Evolutionary conservation across 2,113 vertebrate genomes (phyloP).

Genomic region (Myiozetetes cayanensis): DNA sequence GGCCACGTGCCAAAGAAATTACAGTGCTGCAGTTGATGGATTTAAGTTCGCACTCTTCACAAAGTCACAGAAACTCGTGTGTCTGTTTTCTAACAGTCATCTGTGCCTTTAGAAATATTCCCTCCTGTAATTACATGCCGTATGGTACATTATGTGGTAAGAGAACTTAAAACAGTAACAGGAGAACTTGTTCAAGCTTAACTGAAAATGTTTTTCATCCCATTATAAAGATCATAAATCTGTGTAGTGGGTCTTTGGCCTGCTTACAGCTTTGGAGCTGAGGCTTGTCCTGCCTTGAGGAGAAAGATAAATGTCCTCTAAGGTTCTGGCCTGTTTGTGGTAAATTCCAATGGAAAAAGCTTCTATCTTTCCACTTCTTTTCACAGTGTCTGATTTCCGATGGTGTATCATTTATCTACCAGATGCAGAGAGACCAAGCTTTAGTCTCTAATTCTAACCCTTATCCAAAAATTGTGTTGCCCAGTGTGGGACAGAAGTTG

Average conservation of each 20-base stretch:
- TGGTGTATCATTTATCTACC: neutral
- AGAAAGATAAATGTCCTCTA: neutral
- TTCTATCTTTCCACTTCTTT: neutral
- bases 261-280: neutral
- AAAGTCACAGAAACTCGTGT: neutral
- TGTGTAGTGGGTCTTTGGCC: neutral
- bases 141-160: neutral
- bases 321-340: neutral
- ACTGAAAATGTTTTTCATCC: neutral
- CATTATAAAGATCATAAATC: neutral
- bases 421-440: neutral
- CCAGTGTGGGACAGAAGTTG: neutral
- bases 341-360: neutral
- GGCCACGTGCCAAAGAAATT: neutral
- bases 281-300: neutral
- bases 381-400: neutral
- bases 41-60: neutral
- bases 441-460: neutral
- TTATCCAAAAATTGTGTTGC: neutral
- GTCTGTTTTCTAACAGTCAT: neutral
- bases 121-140: neutral
- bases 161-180: neutral
- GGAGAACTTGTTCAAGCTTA: neutral
- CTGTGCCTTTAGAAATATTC: slow-evolving; percentile 13
- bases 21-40: neutral